Evolutionary conservation across 2,113 vertebrate species (phyloP).

Genomic region (Sciurus niger): DNA sequence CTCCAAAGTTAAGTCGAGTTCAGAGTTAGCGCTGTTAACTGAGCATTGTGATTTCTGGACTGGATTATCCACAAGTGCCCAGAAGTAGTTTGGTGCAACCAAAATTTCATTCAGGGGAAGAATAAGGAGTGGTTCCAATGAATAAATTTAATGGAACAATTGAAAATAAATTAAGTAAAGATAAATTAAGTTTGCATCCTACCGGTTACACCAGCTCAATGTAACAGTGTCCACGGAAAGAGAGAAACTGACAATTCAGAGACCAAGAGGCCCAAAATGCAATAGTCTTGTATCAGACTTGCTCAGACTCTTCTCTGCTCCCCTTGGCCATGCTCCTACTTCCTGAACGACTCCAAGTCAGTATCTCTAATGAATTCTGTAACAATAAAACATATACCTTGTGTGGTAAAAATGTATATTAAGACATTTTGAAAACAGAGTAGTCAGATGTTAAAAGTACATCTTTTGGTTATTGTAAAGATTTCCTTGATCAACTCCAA

Average conservation of each 20-base stretch:
- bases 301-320: background rate
- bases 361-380: constrained; percentile 18
- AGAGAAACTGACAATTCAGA: background rate
- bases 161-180: constrained; percentile 32
- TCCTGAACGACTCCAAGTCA: background rate
- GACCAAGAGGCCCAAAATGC: background rate
- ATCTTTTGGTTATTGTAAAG: background rate
- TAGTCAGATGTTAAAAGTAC: background rate
- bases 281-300: background rate
- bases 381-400: background rate
- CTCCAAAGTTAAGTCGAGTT: background rate
- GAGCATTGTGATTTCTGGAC: constrained; percentile 7
- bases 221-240: background rate
- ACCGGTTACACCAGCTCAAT: background rate
- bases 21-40: background rate
- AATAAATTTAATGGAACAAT: background rate
- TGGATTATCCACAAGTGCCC: background rate
- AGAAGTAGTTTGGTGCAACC: background rate
- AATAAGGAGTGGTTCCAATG: background rate
- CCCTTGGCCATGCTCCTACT: background rate
- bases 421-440: background rate
- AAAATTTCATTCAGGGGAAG: background rate
- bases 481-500: background rate
- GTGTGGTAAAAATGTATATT: background rate
- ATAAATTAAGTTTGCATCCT: background rate